Base-by-base conservation (phyloP, 92 coral and sea anemone species). In the Siderastrea siderea region DNA sequence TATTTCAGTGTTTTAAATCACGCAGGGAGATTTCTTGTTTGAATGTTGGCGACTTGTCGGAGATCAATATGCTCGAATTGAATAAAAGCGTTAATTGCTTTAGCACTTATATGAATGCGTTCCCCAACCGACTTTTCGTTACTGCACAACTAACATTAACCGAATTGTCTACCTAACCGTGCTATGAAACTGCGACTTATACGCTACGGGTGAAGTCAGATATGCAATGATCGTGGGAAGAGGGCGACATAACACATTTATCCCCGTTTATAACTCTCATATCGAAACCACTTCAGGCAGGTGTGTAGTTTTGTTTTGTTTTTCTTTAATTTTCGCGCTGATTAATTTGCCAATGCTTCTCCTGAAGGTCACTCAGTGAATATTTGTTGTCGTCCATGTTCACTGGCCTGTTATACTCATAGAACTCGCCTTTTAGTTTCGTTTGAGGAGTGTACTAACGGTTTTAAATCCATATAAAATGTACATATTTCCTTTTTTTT, bases 121-220 rank as follows among this genome's bases (percentile, higher is more conserved):
- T 84, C 80, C 71, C 53, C 80, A 74, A 53, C 87, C 4, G 70
- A 84, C 72, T 15, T 74, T 74, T 38, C 47, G 87, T 84, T 84
- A 84, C 73, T 64, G 63, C 52, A 65, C 87, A 74, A 83, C 80
- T 83, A 51, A 51, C 10, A 57, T 81, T 26, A 15, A 54, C 62
- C 3, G 8, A 45, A 69, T 81, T 69, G 52, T 54, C 46, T 62
- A 55, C 15, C 43, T 17, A 26, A 3, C 8, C 52, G 10, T 60
- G 54, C 46, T 13, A 46, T 46, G 47, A 64, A 78, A 5, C 57
- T 6, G 58, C 58, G 78, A 58, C 26, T 10, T 49, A 50, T 44
- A 55, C 45, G 3, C 62, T 73, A 79, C 58, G 3, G 45, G 47
- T 58, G 3, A 19, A 49, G 14, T 59, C 54, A 58, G 17, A 15